Percentiles rank a stretch among this genome's conserved stretches.
Conservation (phyloP, 2,797 vertebrate genomes). For the Sebastes matsubarae region DNA sequence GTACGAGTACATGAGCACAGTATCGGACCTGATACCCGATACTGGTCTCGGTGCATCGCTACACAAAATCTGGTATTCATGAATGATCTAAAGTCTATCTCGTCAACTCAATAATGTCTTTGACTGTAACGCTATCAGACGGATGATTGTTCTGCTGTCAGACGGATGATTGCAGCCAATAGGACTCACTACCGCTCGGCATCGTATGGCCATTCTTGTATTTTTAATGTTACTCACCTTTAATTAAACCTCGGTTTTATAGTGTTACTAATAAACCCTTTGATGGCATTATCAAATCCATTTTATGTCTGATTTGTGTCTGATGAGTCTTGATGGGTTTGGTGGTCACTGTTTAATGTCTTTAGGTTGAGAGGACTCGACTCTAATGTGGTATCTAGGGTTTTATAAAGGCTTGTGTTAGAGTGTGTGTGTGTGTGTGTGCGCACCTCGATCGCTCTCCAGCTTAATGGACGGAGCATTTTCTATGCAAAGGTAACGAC, state of each 20-base stretch:
- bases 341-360: constrained; percentile 59
- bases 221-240: constrained; percentile 43
- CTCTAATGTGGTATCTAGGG: constrained; percentile 47
- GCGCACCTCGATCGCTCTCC: constrained; percentile 17
- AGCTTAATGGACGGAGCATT: constrained; percentile 49
- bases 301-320: constrained; percentile 58
- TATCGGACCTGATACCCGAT: too few species aligned
- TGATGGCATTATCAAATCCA: constrained; percentile 49
- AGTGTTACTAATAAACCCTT: constrained; percentile 48
- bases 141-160: too few species aligned
- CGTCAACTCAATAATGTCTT: constrained; percentile 40
- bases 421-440: not conserved
- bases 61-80: too few species aligned
- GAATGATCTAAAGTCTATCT: constrained; percentile 1
- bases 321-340: constrained; percentile 58
- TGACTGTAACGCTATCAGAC: constrained; percentile 1
- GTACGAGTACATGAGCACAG: too few species aligned
- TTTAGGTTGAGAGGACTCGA: constrained; percentile 41
- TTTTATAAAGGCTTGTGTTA: constrained; percentile 33
- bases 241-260: constrained; percentile 53
- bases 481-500: constrained; percentile 62
- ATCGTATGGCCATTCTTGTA: not conserved
- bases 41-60: too few species aligned
- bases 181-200: not conserved
- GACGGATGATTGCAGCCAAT: not conserved